A percentile compares a stretch with the other conserved stretches of the same genome.
phyloP scores from a whole-genome alignment of 64 coral and sea anemone species.

The Porites lutea region DNA sequence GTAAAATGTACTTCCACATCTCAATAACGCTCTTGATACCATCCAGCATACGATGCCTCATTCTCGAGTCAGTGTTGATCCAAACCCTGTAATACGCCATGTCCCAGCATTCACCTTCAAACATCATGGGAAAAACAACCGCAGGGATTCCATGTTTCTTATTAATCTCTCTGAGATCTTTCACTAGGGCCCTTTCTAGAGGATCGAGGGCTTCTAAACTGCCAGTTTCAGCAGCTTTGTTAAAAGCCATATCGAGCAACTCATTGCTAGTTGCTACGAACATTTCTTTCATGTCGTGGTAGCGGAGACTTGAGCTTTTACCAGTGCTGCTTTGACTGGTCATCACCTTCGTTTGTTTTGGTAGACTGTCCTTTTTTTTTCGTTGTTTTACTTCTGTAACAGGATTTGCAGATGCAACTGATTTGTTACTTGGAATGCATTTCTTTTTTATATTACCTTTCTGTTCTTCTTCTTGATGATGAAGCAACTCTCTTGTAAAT shows the following conservation, averaged over 20 bases:
- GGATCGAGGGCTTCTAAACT: neutral
- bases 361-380: neutral
- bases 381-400: too few relatives aligned
- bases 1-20: slow-evolving; percentile 9
- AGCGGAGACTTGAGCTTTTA: too few relatives aligned
- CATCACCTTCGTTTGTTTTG: neutral
- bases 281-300: neutral
- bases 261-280: neutral
- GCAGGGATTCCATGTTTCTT: neutral
- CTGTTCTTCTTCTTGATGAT: too few relatives aligned
- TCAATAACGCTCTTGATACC: neutral
- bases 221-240: neutral
- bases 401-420: too few relatives aligned
- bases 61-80: neutral
- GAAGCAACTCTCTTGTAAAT: slow-evolving; percentile 43
- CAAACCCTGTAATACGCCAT: neutral
- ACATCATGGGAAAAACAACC: neutral
- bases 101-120: neutral
- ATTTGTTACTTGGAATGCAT: too few relatives aligned
- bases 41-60: slow-evolving; percentile 12
- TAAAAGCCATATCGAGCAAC: slow-evolving; percentile 12
- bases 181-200: neutral
- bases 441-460: too few relatives aligned
- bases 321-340: neutral
- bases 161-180: neutral